Conservation (phyloP, 2,113 vertebrate genomes). For the Callopanchax toddi region DNA sequence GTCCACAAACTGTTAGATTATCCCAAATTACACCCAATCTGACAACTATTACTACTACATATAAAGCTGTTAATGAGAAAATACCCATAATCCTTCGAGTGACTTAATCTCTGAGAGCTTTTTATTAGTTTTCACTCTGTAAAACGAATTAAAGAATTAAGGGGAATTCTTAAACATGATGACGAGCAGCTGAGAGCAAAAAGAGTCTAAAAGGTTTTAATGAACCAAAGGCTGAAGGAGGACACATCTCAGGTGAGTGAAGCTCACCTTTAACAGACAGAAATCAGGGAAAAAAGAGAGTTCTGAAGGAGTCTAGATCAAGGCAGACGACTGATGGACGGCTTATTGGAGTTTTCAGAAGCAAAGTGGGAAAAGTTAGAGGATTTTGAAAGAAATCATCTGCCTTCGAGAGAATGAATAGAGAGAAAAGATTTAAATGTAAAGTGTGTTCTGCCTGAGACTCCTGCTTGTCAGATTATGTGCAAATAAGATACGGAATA, state of each 20-base stretch:
- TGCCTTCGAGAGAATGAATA: conserved; percentile 10
- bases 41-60: neutral
- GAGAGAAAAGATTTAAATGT: neutral
- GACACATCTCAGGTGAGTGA: conserved; percentile 36
- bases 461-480: conserved; percentile 21
- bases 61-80: conserved; percentile 24
- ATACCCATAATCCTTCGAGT: conserved; percentile 8
- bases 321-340: conserved; percentile 34
- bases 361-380: conserved; percentile 12
- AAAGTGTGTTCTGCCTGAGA: conserved; percentile 1
- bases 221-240: conserved; percentile 16
- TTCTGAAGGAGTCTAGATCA: conserved; percentile 37
- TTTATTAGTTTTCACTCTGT: conserved; percentile 1
- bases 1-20: conserved; percentile 9
- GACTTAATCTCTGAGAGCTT: neutral
- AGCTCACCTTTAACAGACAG: conserved; percentile 38
- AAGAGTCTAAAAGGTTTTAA: conserved; percentile 12
- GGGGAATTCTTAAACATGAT: conserved; percentile 9
- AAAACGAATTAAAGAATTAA: conserved; percentile 7
- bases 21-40: conserved; percentile 4
- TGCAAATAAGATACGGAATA: conserved; percentile 1
- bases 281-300: conserved; percentile 23
- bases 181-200: neutral
- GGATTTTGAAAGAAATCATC: conserved; percentile 24
- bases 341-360: conserved; percentile 36